phyloP scores from a whole-genome alignment of 2,888 invertebrate genomes.

The Thalpophila matura region DNA sequence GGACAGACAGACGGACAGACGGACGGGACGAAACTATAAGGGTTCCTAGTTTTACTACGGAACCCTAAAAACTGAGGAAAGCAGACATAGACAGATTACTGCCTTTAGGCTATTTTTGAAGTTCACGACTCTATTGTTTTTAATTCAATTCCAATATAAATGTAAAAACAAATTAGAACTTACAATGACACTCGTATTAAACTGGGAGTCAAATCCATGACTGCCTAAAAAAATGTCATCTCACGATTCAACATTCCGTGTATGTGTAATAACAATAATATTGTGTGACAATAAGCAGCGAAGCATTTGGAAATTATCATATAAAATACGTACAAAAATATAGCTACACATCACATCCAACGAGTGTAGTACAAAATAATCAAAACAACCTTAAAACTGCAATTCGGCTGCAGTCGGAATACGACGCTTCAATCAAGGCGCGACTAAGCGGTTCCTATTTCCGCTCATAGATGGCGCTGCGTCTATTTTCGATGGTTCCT shows the following conservation, averaged over 20 bases:
- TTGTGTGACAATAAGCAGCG: neutral
- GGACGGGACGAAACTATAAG: no score
- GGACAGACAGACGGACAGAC: no score
- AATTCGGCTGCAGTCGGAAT: conserved; percentile 56
- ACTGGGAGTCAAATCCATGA: no score
- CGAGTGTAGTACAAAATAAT: conserved; percentile 59
- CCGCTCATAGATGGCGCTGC: conserved; percentile 85
- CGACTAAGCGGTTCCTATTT: conserved; percentile 85
- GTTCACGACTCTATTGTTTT: no score
- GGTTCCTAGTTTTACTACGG: no score
- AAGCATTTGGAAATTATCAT: neutral
- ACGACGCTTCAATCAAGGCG: conserved; percentile 72
- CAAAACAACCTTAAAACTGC: conserved; percentile 58
- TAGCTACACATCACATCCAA: conserved; percentile 31
- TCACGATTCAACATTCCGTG: neutral
- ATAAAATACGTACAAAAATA: conserved; percentile 20
- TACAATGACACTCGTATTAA: no score
- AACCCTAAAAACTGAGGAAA: no score
- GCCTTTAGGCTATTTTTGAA: no score
- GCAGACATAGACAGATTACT: no score
- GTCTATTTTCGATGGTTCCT: conserved; percentile 69
- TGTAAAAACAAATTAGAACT: no score
- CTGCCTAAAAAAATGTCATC: neutral
- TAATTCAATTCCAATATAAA: no score
- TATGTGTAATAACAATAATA: neutral